Base-by-base conservation (phyloP, 2,113 vertebrate species). In the Neodon shergylaensis region DNA sequence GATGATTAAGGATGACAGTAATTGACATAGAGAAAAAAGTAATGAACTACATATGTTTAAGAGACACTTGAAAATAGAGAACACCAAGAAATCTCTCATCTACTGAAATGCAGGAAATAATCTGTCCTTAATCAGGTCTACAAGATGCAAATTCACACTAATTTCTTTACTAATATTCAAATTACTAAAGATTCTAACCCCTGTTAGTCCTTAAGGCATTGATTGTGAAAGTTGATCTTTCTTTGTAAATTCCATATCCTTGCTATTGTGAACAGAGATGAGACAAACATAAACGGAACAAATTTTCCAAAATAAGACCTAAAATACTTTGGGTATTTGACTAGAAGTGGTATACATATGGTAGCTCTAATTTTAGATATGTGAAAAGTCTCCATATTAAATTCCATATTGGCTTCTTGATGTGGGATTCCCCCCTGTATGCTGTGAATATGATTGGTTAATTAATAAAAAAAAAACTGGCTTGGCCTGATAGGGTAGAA, bases 1-100 rank as follows among this genome's bases (percentile, higher is more conserved):
- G 44, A 94, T 84, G 72, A 93, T 61, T 58, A 87, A 63, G 17
- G 66, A 70, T 97, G 8, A 88, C 81, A 81, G 31, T 49, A 95
- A 36, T 79, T 63, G 7, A 76, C 28, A 7, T 81, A 58, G 5
- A 33, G 31, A 28, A 14, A 24, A 70, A n/a, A 70, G 36, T 66
- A 79, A 58, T 44, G 3, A 93, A 44, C 52, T 11, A 0, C 68
- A 4, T 76, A 7, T 24, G 10, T 44, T 79, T 68, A 85, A 17
- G 2, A 90, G 72, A 91, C 33, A 65, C 5, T 31, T 42, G 16
- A 94, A 94, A 47, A 79, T 74, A 81, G 0, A 76, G 7, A 94
- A 82, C 7, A 95, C 5, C 78, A 91, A 85, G 2, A 12, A 92
- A 90, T 4, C 9, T 76, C 1, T 2, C 86, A 26, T 76, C 4